A percentile compares a stretch with the other conserved stretches of the same genome.
Conservation (phyloP, 2,797 vertebrate genomes). For the Amblyopsis hoosieri region DNA sequence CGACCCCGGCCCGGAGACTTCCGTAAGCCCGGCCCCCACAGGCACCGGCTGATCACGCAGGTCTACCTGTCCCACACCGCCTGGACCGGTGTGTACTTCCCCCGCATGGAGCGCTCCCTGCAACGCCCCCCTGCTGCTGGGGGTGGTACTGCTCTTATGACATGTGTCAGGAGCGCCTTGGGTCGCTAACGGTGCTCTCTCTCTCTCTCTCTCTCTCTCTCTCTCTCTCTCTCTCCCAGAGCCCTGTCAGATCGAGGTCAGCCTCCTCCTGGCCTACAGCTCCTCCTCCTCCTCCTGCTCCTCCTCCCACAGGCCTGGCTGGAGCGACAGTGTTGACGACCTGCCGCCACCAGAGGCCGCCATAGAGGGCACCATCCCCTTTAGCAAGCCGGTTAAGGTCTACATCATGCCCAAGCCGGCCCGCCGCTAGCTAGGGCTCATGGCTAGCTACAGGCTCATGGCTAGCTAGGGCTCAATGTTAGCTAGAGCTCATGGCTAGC, state of each 20-base stretch:
- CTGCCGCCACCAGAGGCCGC: slow-evolving; percentile 75
- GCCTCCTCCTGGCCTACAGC: slow-evolving; percentile 90
- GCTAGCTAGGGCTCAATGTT: no score
- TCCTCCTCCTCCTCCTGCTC: slow-evolving; percentile 75
- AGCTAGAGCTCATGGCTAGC: no score
- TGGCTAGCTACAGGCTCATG: no score
- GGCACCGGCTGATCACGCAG: slow-evolving; percentile 94
- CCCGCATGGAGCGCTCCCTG: background rate
- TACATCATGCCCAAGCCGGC: slow-evolving; percentile 96
- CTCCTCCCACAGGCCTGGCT: slow-evolving; percentile 68
- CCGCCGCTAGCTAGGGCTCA: slow-evolving; percentile 74
- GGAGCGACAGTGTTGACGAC: slow-evolving; percentile 82
- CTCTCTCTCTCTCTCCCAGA: slow-evolving; percentile 70
- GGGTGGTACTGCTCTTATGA: background rate
- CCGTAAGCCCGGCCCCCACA: slow-evolving; percentile 87
- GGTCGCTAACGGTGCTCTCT: background rate
- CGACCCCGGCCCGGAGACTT: slow-evolving; percentile 95
- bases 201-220: background rate
- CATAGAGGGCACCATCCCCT: slow-evolving; percentile 91
- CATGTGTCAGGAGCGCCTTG: background rate
- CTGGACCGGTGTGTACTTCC: slow-evolving; percentile 86
- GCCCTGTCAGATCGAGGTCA: slow-evolving; percentile 92
- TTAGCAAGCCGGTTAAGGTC: slow-evolving; percentile 94
- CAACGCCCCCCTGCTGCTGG: background rate
- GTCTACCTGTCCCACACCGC: slow-evolving; percentile 95